A percentile compares a stretch with the other conserved stretches of the same genome.
These are phyloP conservation scores for Pristionchus exspectatus DNA, from an alignment of 2,888 invertebrate genomes.

Conservation along the genomic window DNA sequence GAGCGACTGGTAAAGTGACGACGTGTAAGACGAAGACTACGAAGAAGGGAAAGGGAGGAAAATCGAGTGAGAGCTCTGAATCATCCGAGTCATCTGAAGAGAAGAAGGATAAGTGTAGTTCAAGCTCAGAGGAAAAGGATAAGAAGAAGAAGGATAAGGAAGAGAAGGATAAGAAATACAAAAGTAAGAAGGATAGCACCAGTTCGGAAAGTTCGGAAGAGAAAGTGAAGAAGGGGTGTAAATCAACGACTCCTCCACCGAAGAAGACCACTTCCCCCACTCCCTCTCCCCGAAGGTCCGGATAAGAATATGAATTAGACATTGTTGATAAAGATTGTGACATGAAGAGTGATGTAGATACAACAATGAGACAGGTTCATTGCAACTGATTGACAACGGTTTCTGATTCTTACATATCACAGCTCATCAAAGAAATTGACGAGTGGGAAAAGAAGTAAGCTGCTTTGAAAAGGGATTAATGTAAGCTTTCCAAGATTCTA, in stretches of 20 bases:
- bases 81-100: slow-evolving; percentile 25
- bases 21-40: slow-evolving; percentile 15
- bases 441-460: too few relatives aligned
- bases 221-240: slow-evolving; percentile 22
- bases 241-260: not conserved
- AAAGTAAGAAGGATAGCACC: not conserved
- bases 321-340: not conserved
- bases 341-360: too few relatives aligned
- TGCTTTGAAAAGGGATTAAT: too few relatives aligned
- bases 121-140: not conserved
- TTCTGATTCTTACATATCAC: too few relatives aligned
- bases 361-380: too few relatives aligned
- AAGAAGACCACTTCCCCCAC: not conserved
- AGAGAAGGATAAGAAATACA: slow-evolving; percentile 17
- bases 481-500: too few relatives aligned
- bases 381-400: too few relatives aligned
- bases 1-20: not conserved
- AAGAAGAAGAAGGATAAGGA: slow-evolving; percentile 7
- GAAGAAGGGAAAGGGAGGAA: slow-evolving; percentile 26
- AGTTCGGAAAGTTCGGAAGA: slow-evolving; percentile 7
- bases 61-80: slow-evolving; percentile 9
- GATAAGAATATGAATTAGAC: not conserved
- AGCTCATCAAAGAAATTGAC: too few relatives aligned
- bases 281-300: not conserved
- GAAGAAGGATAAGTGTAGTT: not conserved